phyloP scores from a whole-genome alignment of 2,888 invertebrate genomes.

The Cheilosia urbana region DNA sequence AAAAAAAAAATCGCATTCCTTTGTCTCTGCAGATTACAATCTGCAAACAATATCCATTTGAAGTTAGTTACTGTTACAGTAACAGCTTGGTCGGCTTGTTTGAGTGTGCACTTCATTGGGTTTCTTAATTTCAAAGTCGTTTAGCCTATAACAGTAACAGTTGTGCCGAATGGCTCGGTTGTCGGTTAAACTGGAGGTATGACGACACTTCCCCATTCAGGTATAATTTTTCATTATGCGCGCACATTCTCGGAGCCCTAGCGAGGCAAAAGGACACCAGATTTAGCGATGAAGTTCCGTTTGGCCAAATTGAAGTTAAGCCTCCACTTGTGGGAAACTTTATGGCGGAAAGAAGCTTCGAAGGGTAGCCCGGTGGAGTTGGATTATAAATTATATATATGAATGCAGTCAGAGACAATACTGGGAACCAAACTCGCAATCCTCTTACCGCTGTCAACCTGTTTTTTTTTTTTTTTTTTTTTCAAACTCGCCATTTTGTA shows the following conservation, averaged over 20 bases:
- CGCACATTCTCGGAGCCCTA: slow-evolving; percentile 10
- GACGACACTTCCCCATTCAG: slow-evolving; percentile 27
- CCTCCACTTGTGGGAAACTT: slow-evolving; percentile 21
- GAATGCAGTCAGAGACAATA: too few species aligned
- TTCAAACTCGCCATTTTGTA: too few species aligned
- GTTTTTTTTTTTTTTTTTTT: too few species aligned
- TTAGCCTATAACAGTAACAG: slow-evolving; percentile 23
- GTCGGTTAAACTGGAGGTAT: slow-evolving; percentile 1
- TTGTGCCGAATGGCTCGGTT: slow-evolving; percentile 39
- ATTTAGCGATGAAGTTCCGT: slow-evolving; percentile 19
- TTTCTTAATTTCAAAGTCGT: slow-evolving; percentile 38
- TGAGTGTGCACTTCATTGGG: slow-evolving; percentile 16
- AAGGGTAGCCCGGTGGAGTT: too few species aligned
- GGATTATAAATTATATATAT: too few species aligned
- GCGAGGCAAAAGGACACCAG: slow-evolving; percentile 1
- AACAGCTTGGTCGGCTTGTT: slow-evolving; percentile 15
- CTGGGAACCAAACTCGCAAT: too few species aligned
- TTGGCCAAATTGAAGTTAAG: slow-evolving; percentile 36
- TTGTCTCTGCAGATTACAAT: slow-evolving; percentile 52
- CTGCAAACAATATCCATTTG: slow-evolving; percentile 48
- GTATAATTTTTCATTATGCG: slow-evolving; percentile 53
- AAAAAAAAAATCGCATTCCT: slow-evolving; percentile 35
- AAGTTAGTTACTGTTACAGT: slow-evolving; percentile 50
- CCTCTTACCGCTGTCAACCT: too few species aligned
- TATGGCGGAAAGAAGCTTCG: too few species aligned